Base-by-base conservation (phyloP, 1,140 invertebrate genomes). In the Stratiolaelaps scimitus region DNA sequence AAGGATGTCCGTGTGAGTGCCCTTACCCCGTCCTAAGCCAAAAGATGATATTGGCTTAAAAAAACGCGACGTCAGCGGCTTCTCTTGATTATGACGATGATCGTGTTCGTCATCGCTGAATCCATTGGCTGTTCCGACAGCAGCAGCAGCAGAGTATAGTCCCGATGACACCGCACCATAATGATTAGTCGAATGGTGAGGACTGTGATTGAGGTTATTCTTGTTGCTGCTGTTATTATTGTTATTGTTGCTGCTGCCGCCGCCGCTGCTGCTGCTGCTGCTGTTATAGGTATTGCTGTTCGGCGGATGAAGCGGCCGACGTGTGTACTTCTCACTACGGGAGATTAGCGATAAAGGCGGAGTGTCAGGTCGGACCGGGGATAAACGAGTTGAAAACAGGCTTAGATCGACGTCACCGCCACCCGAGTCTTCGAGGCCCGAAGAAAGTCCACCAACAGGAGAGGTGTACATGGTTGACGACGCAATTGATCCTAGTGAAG, bases 381-480 rank as follows among this genome's bases (percentile, higher is more conserved):
- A 60, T 19, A 60, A 23, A 17, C 53, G 17, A 15, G 53, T 23
- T 23, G 53, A 60, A 26, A 60, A 23, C 53, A 60, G 53, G 5
- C 53, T 26, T 34, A 20, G 23, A 40, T 40, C 10, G 10, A 4
- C 10, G 5, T 10, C 34, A 10, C 34, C 34, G 10, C 34, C 34
- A 6, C 34, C 34, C 5, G 34, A 40, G 10, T 60, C 53, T 34
- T 60, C 53, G 26, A 15, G 20, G 53, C 17, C 26, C 23, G 17
- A 34, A 23, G 15, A 29, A 1, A 19, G 53, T 1, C 10, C 34
- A 6, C 34, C 34, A 10, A 4, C 34, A 6, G 53, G 23, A 29
- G 53, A 60, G 53, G 1, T 60, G 53, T 60, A 60, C 53, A 60
- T 60, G 4, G 53, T 60, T 23, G 53, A 60, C 15, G 53, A 60